Conservation (phyloP, 2,113 vertebrate species). For the Tenebrosternarchus preto region DNA sequence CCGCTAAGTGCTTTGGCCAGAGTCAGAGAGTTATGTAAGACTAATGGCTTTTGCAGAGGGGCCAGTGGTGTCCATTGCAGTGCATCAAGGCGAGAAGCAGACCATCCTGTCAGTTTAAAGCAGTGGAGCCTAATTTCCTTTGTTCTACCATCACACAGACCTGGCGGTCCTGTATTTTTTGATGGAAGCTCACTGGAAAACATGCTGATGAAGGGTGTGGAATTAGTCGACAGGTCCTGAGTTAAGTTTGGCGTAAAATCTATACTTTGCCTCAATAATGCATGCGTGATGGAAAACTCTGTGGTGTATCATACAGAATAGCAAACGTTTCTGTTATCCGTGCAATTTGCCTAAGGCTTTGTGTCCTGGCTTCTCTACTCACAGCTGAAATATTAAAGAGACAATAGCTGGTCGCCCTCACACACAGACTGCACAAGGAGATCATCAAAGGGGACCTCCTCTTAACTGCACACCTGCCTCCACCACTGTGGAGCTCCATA, state of each 20-base stretch:
- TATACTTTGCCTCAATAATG: constrained; percentile 50
- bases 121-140: constrained; percentile 27
- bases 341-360: constrained; percentile 54
- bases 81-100: constrained; percentile 45
- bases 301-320: constrained; percentile 57
- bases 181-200: constrained; percentile 25
- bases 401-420: constrained; percentile 52
- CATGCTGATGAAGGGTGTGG: constrained; percentile 47
- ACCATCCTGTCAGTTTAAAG: constrained; percentile 39
- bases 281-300: constrained; percentile 57
- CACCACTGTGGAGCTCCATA: neutral
- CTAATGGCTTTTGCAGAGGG: constrained; percentile 60
- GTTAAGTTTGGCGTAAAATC: constrained; percentile 58
- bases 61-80: constrained; percentile 42
- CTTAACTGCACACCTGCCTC: constrained; percentile 23
- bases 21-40: constrained; percentile 50
- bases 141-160: neutral
- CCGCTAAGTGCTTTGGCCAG: constrained; percentile 51
- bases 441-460: constrained; percentile 33
- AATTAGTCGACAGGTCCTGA: constrained; percentile 49
- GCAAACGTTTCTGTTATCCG: constrained; percentile 64
- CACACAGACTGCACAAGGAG: constrained; percentile 1
- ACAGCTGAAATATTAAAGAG: constrained; percentile 52
- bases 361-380: constrained; percentile 60
- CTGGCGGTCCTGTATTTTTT: constrained; percentile 3